These are phyloP conservation scores for Urocolius indicus DNA, from an alignment of 2,113 vertebrate species.

Conservation along the genomic window DNA sequence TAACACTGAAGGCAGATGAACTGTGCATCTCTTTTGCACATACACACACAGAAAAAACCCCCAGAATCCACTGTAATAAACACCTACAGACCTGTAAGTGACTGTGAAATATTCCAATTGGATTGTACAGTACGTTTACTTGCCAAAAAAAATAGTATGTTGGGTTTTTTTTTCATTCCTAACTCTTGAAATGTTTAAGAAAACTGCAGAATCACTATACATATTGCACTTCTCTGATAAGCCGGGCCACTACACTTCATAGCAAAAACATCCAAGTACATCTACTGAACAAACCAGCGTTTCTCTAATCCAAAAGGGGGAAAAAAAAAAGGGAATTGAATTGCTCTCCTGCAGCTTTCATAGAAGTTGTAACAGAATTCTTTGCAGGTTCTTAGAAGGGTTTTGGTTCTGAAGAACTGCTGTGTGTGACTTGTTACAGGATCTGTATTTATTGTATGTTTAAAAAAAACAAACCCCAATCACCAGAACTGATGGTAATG, in stretches of 20 bases:
- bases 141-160: constrained; percentile 7
- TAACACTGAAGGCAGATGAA: constrained; percentile 71
- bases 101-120: constrained; percentile 40
- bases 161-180: constrained; percentile 16
- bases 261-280: constrained; percentile 64
- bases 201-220: constrained; percentile 72
- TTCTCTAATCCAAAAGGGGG: constrained; percentile 48
- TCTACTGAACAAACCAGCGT: constrained; percentile 43
- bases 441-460: neutral
- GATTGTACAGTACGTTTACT: constrained; percentile 32
- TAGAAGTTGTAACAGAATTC: constrained; percentile 34
- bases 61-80: constrained; percentile 38
- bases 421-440: constrained; percentile 52
- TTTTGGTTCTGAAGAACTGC: constrained; percentile 61
- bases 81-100: constrained; percentile 16
- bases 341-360: constrained; percentile 64
- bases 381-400: constrained; percentile 40
- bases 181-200: constrained; percentile 71
- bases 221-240: constrained; percentile 80
- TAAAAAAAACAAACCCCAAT: neutral
- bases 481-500: constrained; percentile 28
- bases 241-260: constrained; percentile 63
- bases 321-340: constrained; percentile 51
- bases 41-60: neutral
- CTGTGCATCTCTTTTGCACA: constrained; percentile 45